Conservation (phyloP, 2,113 vertebrate genomes). For the Artemisiospiza belli region DNA sequence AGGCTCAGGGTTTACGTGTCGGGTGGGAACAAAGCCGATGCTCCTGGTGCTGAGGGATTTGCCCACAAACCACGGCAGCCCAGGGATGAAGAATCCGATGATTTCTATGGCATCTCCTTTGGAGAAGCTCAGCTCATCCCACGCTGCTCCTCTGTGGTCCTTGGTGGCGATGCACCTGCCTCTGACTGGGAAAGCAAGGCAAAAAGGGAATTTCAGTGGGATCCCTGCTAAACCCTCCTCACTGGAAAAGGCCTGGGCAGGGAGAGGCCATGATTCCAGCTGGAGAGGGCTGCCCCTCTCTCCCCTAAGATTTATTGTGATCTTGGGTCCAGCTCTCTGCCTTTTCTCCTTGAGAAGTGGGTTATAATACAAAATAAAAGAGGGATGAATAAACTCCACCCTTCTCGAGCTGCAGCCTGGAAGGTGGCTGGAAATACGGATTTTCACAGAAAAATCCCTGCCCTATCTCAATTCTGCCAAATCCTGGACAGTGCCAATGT, state of each 20-base stretch:
- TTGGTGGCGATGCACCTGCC: slow-evolving; percentile 82
- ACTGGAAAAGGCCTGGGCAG: background rate
- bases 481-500: background rate
- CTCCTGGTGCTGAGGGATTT: slow-evolving; percentile 79
- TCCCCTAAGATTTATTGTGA: background rate
- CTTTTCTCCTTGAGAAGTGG: background rate
- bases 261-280: background rate
- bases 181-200: slow-evolving; percentile 75
- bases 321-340: background rate
- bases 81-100: slow-evolving; percentile 84
- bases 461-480: background rate
- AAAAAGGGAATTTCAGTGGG: background rate
- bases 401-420: background rate
- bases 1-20: slow-evolving; percentile 75
- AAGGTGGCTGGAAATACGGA: background rate
- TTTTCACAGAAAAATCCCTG: background rate
- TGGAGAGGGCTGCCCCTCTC: background rate
- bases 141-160: slow-evolving; percentile 76
- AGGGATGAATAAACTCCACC: background rate
- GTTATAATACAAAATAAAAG: background rate
- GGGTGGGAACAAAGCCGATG: slow-evolving; percentile 85
- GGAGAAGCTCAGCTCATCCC: slow-evolving; percentile 85
- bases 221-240: background rate
- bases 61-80: slow-evolving; percentile 87
- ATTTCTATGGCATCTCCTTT: slow-evolving; percentile 86